Conservation (phyloP, 2,888 invertebrate genomes). For the Corythucha ciliata region DNA sequence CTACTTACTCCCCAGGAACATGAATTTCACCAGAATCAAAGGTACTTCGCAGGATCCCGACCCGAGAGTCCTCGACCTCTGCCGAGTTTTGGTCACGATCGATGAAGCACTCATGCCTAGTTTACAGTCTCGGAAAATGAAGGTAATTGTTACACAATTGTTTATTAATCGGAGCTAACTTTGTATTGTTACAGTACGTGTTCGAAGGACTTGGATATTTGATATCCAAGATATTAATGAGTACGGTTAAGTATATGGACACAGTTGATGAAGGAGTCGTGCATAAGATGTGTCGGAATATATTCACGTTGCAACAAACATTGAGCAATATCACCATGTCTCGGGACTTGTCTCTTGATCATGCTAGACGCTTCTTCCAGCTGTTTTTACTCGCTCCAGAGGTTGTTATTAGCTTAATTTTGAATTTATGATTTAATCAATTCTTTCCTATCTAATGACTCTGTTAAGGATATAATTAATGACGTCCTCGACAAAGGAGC, state of each 20-base stretch:
- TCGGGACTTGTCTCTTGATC: slow-evolving; percentile 73
- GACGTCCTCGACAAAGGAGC: slow-evolving; percentile 77
- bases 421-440: neutral
- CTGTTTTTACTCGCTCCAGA: slow-evolving; percentile 73
- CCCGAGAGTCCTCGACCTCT: slow-evolving; percentile 64
- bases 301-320: slow-evolving; percentile 74
- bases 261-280: slow-evolving; percentile 72
- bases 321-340: slow-evolving; percentile 74
- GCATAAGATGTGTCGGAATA: slow-evolving; percentile 75
- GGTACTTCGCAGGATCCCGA: slow-evolving; percentile 59
- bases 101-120: slow-evolving; percentile 68
- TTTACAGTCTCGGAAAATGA: slow-evolving; percentile 66
- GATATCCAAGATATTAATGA: slow-evolving; percentile 69
- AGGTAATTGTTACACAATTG: slow-evolving; percentile 44
- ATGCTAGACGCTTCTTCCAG: slow-evolving; percentile 81
- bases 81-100: slow-evolving; percentile 64
- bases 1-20: slow-evolving; percentile 60
- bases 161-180: neutral
- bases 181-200: slow-evolving; percentile 57
- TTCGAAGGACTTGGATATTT: slow-evolving; percentile 82
- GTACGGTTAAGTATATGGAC: slow-evolving; percentile 67
- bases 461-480: slow-evolving; percentile 66
- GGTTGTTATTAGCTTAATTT: slow-evolving; percentile 44
- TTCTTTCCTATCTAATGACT: slow-evolving; percentile 22
- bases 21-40: slow-evolving; percentile 40